A percentile compares a stretch with the other conserved stretches of the same genome.
Evolutionary conservation across 2,113 vertebrate species (phyloP).

Genomic region (Ahaetulla prasina): DNA sequence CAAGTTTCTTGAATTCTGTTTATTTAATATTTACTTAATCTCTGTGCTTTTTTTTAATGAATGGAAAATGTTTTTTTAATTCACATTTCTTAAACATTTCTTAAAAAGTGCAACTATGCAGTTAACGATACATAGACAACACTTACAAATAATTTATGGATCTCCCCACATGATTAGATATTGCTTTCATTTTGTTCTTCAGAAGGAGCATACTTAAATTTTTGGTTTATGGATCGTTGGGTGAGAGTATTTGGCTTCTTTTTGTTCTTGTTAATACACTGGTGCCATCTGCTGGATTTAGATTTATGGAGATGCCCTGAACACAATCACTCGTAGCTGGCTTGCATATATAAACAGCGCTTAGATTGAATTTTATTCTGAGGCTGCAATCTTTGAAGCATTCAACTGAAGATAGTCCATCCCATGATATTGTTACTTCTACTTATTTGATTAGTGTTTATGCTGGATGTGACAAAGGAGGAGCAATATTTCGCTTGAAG

Average conservation of each 20-base stretch:
- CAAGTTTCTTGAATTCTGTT: neutral
- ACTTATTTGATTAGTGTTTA: neutral
- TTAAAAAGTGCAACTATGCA: neutral
- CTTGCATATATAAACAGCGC: neutral
- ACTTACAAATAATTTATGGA: neutral
- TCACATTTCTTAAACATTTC: neutral
- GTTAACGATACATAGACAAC: neutral
- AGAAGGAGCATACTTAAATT: neutral
- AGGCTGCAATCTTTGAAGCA: neutral
- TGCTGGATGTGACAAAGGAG: neutral
- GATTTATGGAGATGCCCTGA: neutral
- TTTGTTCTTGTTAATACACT: neutral
- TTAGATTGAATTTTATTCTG: neutral
- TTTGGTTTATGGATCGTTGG: neutral
- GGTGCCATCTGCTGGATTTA: conserved; percentile 17
- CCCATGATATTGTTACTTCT: neutral
- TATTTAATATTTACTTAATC: neutral
- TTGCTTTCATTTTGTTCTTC: neutral
- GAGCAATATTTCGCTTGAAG: neutral
- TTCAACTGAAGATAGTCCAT: neutral
- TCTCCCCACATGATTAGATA: neutral
- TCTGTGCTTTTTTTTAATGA: neutral
- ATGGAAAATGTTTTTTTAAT: neutral
- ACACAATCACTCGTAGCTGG: neutral
- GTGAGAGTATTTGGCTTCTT: neutral